Percentiles rank a stretch among this genome's conserved stretches.
Conservation (phyloP, 2,113 vertebrate species). For the Petromus typicus region DNA sequence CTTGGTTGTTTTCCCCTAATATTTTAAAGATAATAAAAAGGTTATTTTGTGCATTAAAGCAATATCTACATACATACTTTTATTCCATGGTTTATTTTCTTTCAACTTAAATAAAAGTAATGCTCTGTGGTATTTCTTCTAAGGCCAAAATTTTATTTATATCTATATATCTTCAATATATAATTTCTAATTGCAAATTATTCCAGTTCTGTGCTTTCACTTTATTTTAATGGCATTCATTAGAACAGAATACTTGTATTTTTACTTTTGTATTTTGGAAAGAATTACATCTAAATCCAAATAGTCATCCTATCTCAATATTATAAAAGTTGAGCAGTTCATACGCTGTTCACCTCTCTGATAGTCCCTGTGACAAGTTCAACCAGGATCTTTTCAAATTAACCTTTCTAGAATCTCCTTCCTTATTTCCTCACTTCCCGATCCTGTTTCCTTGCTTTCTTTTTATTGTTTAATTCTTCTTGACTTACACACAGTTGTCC, state of each 20-base stretch:
- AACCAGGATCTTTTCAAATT: neutral
- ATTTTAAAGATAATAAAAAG: neutral
- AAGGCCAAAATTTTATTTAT: neutral
- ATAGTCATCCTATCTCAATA: neutral
- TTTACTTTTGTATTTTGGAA: constrained; percentile 17
- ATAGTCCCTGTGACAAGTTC: neutral
- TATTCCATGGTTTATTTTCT: neutral
- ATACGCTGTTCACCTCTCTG: neutral
- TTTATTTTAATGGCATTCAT: neutral
- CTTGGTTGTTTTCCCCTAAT: neutral
- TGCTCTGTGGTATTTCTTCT: neutral
- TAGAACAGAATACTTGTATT: neutral
- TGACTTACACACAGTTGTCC: neutral
- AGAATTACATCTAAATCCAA: neutral
- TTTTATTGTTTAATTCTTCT: neutral
- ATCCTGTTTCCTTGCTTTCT: no score
- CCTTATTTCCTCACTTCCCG: neutral
- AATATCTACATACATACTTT: neutral
- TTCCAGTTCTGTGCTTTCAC: neutral
- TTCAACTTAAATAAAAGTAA: neutral
- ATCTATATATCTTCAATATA: neutral
- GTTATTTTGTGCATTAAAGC: neutral
- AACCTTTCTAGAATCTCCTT: neutral
- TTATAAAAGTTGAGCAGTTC: neutral
- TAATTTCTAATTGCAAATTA: neutral